A percentile compares a stretch with the other conserved stretches of the same genome.
Evolutionary conservation across 2,113 vertebrate species (phyloP).

Genomic region (Chloebia gouldiae): DNA sequence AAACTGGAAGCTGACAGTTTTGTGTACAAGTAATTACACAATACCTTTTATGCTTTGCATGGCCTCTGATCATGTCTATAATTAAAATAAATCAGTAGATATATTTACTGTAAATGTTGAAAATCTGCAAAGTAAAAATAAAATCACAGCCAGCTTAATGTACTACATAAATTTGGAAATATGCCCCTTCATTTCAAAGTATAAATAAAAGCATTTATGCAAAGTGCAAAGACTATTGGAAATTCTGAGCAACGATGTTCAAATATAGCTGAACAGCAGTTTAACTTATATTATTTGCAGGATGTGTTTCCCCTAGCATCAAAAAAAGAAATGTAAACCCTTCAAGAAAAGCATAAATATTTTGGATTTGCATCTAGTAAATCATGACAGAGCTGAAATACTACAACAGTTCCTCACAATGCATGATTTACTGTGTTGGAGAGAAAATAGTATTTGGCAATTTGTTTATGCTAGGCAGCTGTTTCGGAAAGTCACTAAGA

Average conservation of each 20-base stretch:
- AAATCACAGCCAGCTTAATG: neutral
- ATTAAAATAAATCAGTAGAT: neutral
- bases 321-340: slow-evolving; percentile 12
- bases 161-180: neutral
- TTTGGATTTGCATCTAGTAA: slow-evolving; percentile 21
- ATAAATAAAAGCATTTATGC: slow-evolving; percentile 9
- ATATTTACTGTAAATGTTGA: neutral
- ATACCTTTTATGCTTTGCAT: neutral
- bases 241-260: neutral
- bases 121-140: slow-evolving; percentile 1
- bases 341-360: slow-evolving; percentile 46
- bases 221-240: neutral
- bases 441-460: neutral
- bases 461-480: neutral
- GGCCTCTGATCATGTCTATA: neutral
- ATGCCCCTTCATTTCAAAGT: neutral
- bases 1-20: neutral
- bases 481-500: neutral
- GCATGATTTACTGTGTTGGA: neutral
- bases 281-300: slow-evolving; percentile 56
- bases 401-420: neutral
- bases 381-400: slow-evolving; percentile 30
- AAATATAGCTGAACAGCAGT: neutral
- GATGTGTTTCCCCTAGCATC: neutral
- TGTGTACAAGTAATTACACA: neutral